Evolutionary conservation across 2,888 invertebrate genomes (phyloP).

Genomic region (Synanthedon vespiformis): DNA sequence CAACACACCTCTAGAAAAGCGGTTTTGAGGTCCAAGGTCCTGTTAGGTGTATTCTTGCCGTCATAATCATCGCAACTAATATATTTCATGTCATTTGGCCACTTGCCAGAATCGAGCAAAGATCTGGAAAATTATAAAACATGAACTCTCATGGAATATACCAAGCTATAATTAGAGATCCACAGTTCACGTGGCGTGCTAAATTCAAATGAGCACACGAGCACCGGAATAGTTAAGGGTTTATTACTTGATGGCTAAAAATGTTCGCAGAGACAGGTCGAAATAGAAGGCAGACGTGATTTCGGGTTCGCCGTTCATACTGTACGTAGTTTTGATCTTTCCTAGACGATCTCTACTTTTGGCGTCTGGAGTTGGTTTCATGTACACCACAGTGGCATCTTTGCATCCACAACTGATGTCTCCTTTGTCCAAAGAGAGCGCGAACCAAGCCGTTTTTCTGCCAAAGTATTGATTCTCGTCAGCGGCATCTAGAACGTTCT

Average conservation of each 20-base stretch:
- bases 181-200: constrained; percentile 35
- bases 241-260: constrained; percentile 79
- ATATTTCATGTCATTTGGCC: constrained; percentile 80
- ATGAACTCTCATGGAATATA: constrained; percentile 50
- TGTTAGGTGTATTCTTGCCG: constrained; percentile 80
- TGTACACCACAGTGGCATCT: constrained; percentile 81
- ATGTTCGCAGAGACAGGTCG: constrained; percentile 81
- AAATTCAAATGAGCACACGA: constrained; percentile 26
- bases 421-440: constrained; percentile 81
- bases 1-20: constrained; percentile 75
- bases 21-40: constrained; percentile 77
- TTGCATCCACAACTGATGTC: constrained; percentile 80
- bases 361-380: constrained; percentile 78
- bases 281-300: constrained; percentile 89
- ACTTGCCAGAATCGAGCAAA: constrained; percentile 77
- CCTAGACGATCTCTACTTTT: constrained; percentile 78
- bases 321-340: constrained; percentile 77
- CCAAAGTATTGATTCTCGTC: constrained; percentile 83
- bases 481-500: constrained; percentile 76
- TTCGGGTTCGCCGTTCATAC: constrained; percentile 78
- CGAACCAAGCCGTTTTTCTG: constrained; percentile 89
- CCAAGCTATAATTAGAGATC: constrained; percentile 51
- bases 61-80: constrained; percentile 84
- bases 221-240: constrained; percentile 34
- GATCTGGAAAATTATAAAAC: constrained; percentile 70